Base-by-base conservation (phyloP, 1,140 invertebrate species). In the Drusus annulatus region DNA sequence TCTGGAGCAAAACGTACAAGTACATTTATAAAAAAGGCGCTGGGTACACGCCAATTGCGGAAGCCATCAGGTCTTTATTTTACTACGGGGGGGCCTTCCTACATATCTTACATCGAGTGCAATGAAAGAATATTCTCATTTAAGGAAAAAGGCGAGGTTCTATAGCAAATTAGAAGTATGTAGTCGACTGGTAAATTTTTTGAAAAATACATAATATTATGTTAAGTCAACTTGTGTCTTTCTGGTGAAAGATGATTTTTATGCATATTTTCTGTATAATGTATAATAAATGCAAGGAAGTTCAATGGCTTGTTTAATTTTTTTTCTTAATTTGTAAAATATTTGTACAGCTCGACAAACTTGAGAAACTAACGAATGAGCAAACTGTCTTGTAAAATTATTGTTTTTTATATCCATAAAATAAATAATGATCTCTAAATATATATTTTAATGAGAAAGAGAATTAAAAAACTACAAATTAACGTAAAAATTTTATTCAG, bases 201-300 rank as follows among this genome's bases (percentile, higher is more conserved):
- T 52, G 50, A 71, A 51, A 21, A 23, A 19, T 45, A 45, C 36
- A 45, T 45, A 45, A 45, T 45, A 45, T 45, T 45, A 51, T 71
- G 68, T 71, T 71, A 28, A 71, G 19, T 50, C 19, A 25, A 54
- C 21, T 71, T 25, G 8, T 71, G 17, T 71, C 45, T 68, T 65
- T 17, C 36, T 25, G 68, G 3, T n/a, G 50, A 71, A 71, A n/a
- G 68, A 50, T n/a, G 15, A 80, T 76, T 76, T 65, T 23, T 63
- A 50, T 68, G 45, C 73, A 76, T 65, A 25, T 80, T 76, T 84
- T 85, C 19, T 85, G 87, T 92, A 93, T 86, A 25, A 52, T 74
- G 25, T 75, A 56, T 58, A 75, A 75, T 75, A 75, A 75, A 75
- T 56, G 71, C 71, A 75, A 56, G 71, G 36, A 75, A 75, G 52